phyloP scores from a whole-genome alignment of 2,797 vertebrate species.

The Sebastes variabilis region DNA sequence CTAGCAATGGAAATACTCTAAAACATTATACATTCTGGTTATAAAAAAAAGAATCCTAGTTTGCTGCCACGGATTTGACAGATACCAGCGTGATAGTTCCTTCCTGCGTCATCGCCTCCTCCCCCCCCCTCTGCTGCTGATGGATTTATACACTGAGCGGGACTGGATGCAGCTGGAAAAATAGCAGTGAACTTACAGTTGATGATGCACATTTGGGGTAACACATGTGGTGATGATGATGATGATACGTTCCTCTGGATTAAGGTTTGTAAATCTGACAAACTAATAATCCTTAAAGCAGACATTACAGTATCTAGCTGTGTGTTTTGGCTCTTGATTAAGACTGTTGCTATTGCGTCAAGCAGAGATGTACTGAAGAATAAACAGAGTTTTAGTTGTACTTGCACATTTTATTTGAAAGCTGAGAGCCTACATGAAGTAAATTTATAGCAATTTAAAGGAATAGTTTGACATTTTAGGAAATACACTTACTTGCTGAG shows the following conservation, averaged over 20 bases:
- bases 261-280: slow-evolving; percentile 21
- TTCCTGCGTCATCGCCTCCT: slow-evolving; percentile 37
- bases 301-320: neutral
- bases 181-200: slow-evolving; percentile 21
- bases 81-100: slow-evolving; percentile 26
- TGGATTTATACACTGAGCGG: slow-evolving; percentile 26
- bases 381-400: neutral
- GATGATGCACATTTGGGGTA: slow-evolving; percentile 22
- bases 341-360: neutral
- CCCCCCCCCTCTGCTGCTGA: slow-evolving; percentile 24
- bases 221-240: neutral
- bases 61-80: slow-evolving; percentile 8
- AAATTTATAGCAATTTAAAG: neutral
- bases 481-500: neutral
- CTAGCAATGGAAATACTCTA: neutral
- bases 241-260: slow-evolving; percentile 9
- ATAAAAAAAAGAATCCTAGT: neutral
- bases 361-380: neutral
- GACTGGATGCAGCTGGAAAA: slow-evolving; percentile 53
- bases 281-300: slow-evolving; percentile 4
- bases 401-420: neutral
- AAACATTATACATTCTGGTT: neutral
- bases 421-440: neutral
- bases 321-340: neutral
- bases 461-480: neutral